Conservation (phyloP, 1,140 invertebrate species). For the Contarinia nasturtii region DNA sequence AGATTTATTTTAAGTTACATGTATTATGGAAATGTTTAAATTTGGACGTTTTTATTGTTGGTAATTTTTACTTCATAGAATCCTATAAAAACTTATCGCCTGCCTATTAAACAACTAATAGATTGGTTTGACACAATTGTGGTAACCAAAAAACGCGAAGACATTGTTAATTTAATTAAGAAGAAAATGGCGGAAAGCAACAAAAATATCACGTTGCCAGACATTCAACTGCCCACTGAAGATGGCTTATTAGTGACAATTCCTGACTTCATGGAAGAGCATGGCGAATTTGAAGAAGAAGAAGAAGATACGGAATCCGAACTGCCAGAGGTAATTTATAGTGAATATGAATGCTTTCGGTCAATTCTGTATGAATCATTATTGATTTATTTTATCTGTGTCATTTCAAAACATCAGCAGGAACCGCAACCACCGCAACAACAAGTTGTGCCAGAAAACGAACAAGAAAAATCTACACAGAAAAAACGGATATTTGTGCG, state of each 20-base stretch:
- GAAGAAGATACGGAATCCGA: slow-evolving; percentile 15
- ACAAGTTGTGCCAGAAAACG: too few species aligned
- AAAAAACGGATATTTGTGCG: too few species aligned
- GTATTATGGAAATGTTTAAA: too few species aligned
- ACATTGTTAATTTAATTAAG: slow-evolving; percentile 54
- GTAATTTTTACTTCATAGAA: too few species aligned
- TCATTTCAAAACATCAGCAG: too few species aligned
- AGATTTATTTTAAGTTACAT: too few species aligned
- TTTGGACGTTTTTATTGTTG: too few species aligned
- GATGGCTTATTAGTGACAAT: slow-evolving; percentile 30
- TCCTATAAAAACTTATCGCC: slow-evolving; percentile 49
- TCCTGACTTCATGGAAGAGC: slow-evolving; percentile 8
- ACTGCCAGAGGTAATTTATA: neutral
- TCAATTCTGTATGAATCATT: too few species aligned
- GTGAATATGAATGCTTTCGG: too few species aligned
- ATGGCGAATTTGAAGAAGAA: slow-evolving; percentile 22
- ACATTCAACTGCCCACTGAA: slow-evolving; percentile 40
- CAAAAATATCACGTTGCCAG: slow-evolving; percentile 33
- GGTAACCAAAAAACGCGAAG: slow-evolving; percentile 58
- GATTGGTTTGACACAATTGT: slow-evolving; percentile 63
- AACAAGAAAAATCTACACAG: too few species aligned
- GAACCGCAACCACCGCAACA: too few species aligned
- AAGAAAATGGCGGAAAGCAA: slow-evolving; percentile 42
- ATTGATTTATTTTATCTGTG: too few species aligned
- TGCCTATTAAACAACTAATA: slow-evolving; percentile 54